These are phyloP conservation scores for Zosterops borbonicus DNA, from an alignment of 2,113 vertebrate species.

Conservation along the genomic window DNA sequence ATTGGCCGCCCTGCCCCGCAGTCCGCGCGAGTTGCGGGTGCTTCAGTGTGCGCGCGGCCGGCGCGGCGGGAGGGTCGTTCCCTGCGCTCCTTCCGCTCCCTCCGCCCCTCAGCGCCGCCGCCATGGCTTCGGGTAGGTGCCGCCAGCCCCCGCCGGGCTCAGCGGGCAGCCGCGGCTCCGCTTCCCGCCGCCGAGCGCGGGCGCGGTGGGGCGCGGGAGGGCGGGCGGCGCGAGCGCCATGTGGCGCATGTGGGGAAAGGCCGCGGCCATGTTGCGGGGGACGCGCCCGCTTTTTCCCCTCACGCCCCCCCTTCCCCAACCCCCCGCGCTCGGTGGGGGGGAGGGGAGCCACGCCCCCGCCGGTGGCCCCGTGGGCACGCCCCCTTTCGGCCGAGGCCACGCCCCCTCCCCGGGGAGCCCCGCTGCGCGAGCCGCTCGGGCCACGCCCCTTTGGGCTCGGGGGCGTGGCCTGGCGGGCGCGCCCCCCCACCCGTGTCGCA, in stretches of 20 bases:
- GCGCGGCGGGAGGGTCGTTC: background rate
- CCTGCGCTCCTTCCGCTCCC: background rate
- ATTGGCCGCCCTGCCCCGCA: constrained; percentile 28
- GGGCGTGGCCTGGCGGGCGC: background rate
- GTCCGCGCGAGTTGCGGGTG: constrained; percentile 39
- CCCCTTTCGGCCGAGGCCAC: background rate
- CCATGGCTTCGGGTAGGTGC: constrained; percentile 38
- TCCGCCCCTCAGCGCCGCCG: background rate
- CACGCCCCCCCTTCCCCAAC: background rate
- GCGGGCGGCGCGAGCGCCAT: background rate
- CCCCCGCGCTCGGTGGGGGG: background rate
- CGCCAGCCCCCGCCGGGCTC: background rate
- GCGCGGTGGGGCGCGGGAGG: background rate
- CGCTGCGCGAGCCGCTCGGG: background rate
- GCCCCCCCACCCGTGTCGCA: background rate
- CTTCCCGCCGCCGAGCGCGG: background rate
- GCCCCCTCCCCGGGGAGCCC: background rate
- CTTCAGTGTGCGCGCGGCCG: background rate
- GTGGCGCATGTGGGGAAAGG: background rate
- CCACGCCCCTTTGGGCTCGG: background rate
- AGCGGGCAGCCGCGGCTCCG: background rate
- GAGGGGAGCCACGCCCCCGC: background rate
- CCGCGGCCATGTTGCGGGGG: background rate
- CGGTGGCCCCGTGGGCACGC: background rate
- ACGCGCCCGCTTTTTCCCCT: background rate